Base-by-base conservation (phyloP, 2,888 invertebrate genomes). In the Harpalus rubripes region DNA sequence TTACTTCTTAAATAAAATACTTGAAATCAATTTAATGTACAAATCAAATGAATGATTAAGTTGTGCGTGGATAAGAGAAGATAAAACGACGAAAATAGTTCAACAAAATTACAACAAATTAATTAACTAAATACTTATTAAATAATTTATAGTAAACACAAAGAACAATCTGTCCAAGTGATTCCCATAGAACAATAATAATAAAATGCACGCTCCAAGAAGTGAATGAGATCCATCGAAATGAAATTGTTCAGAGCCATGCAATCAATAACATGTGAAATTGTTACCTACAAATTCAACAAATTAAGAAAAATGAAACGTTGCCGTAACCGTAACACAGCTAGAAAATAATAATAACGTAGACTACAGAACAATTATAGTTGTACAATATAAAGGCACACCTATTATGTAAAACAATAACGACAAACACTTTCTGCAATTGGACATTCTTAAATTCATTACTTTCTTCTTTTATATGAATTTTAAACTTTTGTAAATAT, bases 351-450 rank as follows among this genome's bases (percentile, higher is more conserved):
- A 84, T 61, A 26, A 84, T 83, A 82, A 74, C 82, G 82, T 72
- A 82, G 72, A 82, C 82, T 72, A 82, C 72, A 72, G 83, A 76
- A 83, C 76, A 84, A 84, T 84, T 79, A 84, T 63, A 83, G 89
- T 90, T 89, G 90, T 90, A 90, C 90, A 90, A 90, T 90, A 89
- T 88, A 90, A 90, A 90, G 90, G 90, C 90, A 90, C 90, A 90
- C 90, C 90, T 90, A 90, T 90, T 85, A 85, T 80, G 79, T 80
- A 44, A 52, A 84, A 78, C 78, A 78, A 78, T 78, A 84, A 78
- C 63, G 78, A 78, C 78, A 84, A 84, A 63, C 78, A 52, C 78
- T 74, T 82, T 84, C 63, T 78, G 84, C 78, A 78, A 84, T 61
- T 84, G 76, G 84, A 84, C 84, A 84, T 61, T 61, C 58, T 18